Percentiles rank a stretch among this genome's conserved stretches.
These are phyloP conservation scores for Eulacestoma nigropectus DNA, from an alignment of 2,113 vertebrate genomes.

Conservation along the genomic window DNA sequence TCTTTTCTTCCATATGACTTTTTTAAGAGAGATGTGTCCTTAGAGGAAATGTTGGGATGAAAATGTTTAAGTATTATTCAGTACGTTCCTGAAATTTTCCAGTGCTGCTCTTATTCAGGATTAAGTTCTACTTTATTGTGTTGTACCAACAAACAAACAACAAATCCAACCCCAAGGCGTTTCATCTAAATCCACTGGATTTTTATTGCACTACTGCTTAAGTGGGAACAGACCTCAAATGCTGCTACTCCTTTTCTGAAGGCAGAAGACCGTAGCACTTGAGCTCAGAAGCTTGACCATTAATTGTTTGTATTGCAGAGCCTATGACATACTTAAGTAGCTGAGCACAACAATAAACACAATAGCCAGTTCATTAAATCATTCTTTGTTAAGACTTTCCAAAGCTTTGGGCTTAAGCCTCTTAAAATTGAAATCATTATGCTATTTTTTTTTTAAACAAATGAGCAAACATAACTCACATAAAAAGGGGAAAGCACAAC, in stretches of 20 bases:
- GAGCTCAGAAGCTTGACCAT: constrained; percentile 60
- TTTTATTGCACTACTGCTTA: constrained; percentile 47
- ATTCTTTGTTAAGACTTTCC: constrained; percentile 59
- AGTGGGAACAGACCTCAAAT: constrained; percentile 55
- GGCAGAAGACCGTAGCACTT: constrained; percentile 57
- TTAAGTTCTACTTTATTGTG: constrained; percentile 34
- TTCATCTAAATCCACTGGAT: constrained; percentile 39
- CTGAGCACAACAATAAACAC: constrained; percentile 63
- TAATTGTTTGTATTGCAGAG: constrained; percentile 63
- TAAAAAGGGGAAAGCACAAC: constrained; percentile 41
- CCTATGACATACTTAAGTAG: constrained; percentile 63
- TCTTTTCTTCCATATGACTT: not conserved
- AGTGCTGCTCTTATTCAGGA: constrained; percentile 14
- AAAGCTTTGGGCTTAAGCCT: constrained; percentile 59
- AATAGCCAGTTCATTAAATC: constrained; percentile 63
- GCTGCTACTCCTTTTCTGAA: constrained; percentile 50
- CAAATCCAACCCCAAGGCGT: constrained; percentile 23
- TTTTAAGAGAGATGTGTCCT: not conserved
- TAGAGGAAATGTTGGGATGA: not conserved
- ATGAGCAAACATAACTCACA: constrained; percentile 56
- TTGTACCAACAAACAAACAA: constrained; percentile 40
- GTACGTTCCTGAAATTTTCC: not conserved
- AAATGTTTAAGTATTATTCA: not conserved
- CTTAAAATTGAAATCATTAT: constrained; percentile 60
- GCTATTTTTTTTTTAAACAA: constrained; percentile 55